phyloP scores from a whole-genome alignment of 2,113 vertebrate genomes.

The Macaca nemestrina region DNA sequence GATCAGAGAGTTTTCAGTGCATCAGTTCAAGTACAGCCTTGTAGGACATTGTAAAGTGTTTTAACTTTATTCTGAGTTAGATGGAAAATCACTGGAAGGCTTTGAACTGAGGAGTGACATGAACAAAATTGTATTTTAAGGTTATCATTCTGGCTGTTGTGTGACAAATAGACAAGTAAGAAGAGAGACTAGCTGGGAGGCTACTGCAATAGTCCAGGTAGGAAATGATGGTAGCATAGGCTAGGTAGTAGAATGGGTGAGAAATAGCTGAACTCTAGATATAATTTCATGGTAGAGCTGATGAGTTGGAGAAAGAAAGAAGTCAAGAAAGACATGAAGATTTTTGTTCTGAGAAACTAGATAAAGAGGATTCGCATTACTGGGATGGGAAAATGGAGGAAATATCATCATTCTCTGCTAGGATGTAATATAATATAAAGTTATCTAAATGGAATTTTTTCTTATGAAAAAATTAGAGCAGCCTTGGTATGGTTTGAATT shows the following conservation, averaged over 20 bases:
- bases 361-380: neutral
- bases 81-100: neutral
- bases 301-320: neutral
- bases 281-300: neutral
- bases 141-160: neutral
- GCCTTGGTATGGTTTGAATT: neutral
- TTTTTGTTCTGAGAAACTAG: neutral
- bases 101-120: neutral
- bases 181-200: neutral
- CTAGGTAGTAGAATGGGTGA: neutral
- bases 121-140: neutral
- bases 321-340: neutral
- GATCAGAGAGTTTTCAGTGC: neutral
- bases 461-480: neutral
- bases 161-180: neutral
- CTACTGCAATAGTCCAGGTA: neutral
- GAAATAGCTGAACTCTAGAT: neutral
- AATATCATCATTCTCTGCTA: neutral
- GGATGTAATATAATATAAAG: neutral
- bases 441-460: neutral
- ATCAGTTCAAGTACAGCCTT: neutral
- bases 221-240: neutral
- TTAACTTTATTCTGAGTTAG: neutral
- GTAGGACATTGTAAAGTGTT: neutral
- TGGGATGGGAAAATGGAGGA: neutral